Evolutionary conservation across 2,113 vertebrate species (phyloP).

Genomic region (Phycodurus eques): DNA sequence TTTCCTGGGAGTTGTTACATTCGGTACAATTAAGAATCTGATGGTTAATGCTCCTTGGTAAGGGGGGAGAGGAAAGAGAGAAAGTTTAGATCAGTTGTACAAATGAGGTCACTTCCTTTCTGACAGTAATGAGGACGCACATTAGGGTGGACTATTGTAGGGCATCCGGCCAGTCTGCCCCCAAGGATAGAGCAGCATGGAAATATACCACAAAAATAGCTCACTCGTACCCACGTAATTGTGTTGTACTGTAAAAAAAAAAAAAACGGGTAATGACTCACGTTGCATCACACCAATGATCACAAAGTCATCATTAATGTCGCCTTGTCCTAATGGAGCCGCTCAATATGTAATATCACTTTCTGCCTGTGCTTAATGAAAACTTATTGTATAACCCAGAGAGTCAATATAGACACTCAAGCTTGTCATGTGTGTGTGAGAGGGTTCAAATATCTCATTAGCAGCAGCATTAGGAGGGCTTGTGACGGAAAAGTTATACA

Average conservation of each 20-base stretch:
- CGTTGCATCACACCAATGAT: slow-evolving; percentile 25
- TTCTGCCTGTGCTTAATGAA: slow-evolving; percentile 6
- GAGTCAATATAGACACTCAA: background rate
- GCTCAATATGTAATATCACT: slow-evolving; percentile 5
- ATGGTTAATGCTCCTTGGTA: background rate
- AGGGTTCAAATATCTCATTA: background rate
- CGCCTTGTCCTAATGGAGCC: background rate
- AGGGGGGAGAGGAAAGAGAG: background rate
- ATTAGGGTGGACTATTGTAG: slow-evolving; percentile 21
- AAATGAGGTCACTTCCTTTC: slow-evolving; percentile 27
- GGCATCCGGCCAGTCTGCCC: slow-evolving; percentile 24
- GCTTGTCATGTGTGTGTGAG: background rate
- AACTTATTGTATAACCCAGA: slow-evolving; percentile 8
- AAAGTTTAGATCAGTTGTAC: background rate
- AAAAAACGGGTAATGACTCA: background rate
- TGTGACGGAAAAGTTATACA: slow-evolving; percentile 7
- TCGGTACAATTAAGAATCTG: too few relatives aligned
- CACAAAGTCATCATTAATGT: slow-evolving; percentile 4
- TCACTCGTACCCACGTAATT: background rate
- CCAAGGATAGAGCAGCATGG: slow-evolving; percentile 30
- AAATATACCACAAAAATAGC: slow-evolving; percentile 46
- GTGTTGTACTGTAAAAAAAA: background rate
- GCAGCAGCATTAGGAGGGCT: background rate
- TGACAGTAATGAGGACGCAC: slow-evolving; percentile 35
- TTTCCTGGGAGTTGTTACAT: too few relatives aligned